These are phyloP conservation scores for Schizothorax lantsangensis DNA, from an alignment of 2,797 vertebrate genomes.

Conservation along the genomic window DNA sequence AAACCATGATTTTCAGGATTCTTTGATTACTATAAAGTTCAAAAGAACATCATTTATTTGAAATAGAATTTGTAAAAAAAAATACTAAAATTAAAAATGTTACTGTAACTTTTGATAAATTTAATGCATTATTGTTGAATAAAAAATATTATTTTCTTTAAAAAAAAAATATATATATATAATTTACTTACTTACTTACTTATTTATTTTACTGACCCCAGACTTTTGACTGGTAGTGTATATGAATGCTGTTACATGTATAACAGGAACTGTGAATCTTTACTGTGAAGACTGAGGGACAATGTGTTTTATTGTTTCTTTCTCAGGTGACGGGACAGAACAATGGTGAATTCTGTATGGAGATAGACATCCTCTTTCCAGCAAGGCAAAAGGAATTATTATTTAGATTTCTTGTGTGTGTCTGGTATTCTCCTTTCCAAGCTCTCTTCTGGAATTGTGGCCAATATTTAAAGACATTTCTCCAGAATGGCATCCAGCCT, in stretches of 20 bases:
- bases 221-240: not conserved
- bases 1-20: not conserved
- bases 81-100: not conserved
- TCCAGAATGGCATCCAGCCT: constrained; percentile 83
- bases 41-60: not conserved
- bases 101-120: not conserved
- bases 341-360: constrained; percentile 57
- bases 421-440: constrained; percentile 47
- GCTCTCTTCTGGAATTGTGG: constrained; percentile 16
- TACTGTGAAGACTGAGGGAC: no score
- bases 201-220: not conserved
- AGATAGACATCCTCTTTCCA: constrained; percentile 31
- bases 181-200: no score
- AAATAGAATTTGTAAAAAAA: not conserved
- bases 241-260: not conserved
- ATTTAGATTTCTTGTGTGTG: not conserved
- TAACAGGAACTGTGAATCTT: not conserved
- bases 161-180: not conserved
- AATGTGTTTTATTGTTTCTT: not conserved
- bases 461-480: constrained; percentile 50
- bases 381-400: constrained; percentile 6
- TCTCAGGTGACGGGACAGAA: constrained; percentile 42
- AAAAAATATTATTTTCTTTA: not conserved
- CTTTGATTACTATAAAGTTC: not conserved
- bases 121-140: not conserved